Evolutionary conservation across 2,797 vertebrate genomes (phyloP), one percentile per base, ranked within the genome.

Genomic region (Alcedo atthis): DNA sequence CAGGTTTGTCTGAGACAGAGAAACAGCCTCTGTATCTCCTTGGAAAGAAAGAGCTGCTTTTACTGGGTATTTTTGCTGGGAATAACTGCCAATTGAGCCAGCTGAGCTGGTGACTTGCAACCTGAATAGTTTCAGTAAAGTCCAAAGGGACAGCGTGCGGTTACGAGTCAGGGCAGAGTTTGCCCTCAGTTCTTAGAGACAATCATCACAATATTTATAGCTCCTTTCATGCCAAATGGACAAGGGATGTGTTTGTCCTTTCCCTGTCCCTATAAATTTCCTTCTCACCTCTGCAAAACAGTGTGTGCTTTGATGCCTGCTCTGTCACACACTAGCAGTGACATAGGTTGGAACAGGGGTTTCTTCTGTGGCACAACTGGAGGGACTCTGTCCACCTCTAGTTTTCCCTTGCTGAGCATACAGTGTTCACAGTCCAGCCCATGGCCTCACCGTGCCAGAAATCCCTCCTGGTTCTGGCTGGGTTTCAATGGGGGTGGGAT

Each of bases 71-170:
- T 84, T 92, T 78, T 73, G 79, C 37, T 48, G 53, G 70, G 26
- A 55, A 8, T 32, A 87, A 42, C 28, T 69, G 57, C 15, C 51
- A 67, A 14, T 2, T 12, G 40, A 89, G 67, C 35, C 91, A 84
- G 67, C 85, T 83, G 87, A 89, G 40, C 35, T 49, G 53, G 55
- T 67, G 66, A 43, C 55, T 78, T 81, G 51, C 82, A 87, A 33
- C 55, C 35, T 30, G 80, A 62, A 83, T n/a, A 89, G 67, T 66
- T 69, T 73, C 77, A 70, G 89, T 73, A 69, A 91, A 95, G 89
- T 91, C 85, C 93, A 90, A 87, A 93, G 91, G 89, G 91, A 69
- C 81, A 85, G 54, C 9, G 22, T 54, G 66, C 54, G 33, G 76
- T 45, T 76, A 80, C 3, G 4, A 85, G 79, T 73, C 62, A 81